These are phyloP conservation scores for Sebastes elongatus DNA, from an alignment of 2,797 vertebrate genomes.

Conservation along the genomic window DNA sequence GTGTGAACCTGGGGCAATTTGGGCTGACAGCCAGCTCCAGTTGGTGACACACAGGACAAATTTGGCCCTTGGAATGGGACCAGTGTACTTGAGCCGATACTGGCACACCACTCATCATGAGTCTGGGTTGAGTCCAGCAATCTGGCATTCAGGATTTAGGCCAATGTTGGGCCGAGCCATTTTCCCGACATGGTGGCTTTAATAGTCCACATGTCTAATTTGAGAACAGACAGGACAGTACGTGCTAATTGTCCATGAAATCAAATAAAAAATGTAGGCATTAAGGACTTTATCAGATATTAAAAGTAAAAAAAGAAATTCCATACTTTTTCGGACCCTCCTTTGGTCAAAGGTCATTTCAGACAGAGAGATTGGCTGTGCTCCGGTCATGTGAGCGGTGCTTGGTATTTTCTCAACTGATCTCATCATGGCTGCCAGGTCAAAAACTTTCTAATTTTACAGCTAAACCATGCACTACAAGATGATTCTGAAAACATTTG, in stretches of 20 bases:
- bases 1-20: neutral
- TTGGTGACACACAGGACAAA: slow-evolving; percentile 20
- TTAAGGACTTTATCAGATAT: neutral
- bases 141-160: slow-evolving; percentile 4
- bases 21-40: slow-evolving; percentile 18
- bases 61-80: slow-evolving; percentile 6
- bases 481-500: no score
- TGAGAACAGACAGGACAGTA: neutral
- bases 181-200: neutral
- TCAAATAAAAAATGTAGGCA: neutral
- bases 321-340: no score
- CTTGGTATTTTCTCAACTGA: no score
- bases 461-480: no score
- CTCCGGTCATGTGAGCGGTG: no score
- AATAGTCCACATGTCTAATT: slow-evolving; percentile 4
- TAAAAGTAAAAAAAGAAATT: neutral
- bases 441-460: no score
- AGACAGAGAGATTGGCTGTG: no score
- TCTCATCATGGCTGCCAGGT: no score
- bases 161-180: neutral
- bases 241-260: neutral
- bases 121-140: slow-evolving; percentile 10
- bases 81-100: neutral
- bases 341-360: no score
- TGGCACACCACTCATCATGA: slow-evolving; percentile 9